phyloP scores from a whole-genome alignment of 2,888 invertebrate genomes.

The Sesamia inferens region DNA sequence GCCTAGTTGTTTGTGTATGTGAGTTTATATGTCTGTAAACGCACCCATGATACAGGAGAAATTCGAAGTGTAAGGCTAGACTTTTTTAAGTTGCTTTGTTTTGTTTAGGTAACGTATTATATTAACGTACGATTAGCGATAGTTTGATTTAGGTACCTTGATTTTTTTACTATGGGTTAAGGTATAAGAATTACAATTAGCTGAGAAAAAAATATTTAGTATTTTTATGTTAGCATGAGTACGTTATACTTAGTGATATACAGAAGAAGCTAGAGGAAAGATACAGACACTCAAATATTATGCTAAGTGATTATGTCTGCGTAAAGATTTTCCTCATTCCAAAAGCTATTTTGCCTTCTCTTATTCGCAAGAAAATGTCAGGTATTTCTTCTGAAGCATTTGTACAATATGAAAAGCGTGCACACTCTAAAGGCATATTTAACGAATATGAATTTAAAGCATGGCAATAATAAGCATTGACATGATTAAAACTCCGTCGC shows the following conservation, averaged over 20 bases:
- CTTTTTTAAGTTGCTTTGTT: too few relatives aligned
- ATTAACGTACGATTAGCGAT: background rate
- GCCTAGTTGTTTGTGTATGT: too few relatives aligned
- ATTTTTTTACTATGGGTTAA: background rate
- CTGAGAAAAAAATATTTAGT: background rate
- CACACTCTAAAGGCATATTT: constrained; percentile 24
- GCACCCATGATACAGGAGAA: too few relatives aligned
- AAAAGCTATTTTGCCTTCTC: constrained; percentile 15
- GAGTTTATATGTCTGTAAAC: too few relatives aligned
- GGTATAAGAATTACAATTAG: background rate
- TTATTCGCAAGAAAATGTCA: constrained; percentile 33
- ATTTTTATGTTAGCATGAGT: background rate
- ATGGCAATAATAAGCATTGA: constrained; percentile 58
- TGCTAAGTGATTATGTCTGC: constrained; percentile 29
- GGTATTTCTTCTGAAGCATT: constrained; percentile 23
- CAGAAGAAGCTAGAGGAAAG: background rate
- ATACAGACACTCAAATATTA: constrained; percentile 17
- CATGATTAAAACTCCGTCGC: constrained; percentile 53
- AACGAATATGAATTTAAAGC: constrained; percentile 50
- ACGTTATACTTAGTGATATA: background rate
- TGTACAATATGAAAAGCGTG: constrained; percentile 31
- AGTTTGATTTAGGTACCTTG: background rate
- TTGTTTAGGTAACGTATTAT: too few relatives aligned
- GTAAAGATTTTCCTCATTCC: constrained; percentile 30
- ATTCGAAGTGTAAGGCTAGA: too few relatives aligned